Evolutionary conservation across 2,888 invertebrate genomes (phyloP).

Genomic region (Heliconius aoede): DNA sequence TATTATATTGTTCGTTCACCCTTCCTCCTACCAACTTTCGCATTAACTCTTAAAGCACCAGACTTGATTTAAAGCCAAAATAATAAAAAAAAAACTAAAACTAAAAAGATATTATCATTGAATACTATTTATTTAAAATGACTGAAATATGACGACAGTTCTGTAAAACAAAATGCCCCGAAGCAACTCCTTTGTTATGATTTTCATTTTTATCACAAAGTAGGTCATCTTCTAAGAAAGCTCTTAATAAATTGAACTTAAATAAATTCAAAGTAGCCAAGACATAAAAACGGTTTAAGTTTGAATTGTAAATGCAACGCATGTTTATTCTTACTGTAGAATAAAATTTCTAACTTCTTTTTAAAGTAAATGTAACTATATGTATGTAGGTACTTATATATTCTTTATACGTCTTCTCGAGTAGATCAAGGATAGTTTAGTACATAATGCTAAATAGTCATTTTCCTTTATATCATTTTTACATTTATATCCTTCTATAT

Average conservation of each 20-base stretch:
- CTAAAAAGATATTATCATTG: constrained; percentile 12
- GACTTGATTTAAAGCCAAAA: not conserved
- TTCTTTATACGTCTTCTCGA: not conserved
- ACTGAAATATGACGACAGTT: constrained; percentile 10
- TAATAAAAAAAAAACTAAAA: not conserved
- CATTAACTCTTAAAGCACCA: not conserved
- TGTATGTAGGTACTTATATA: not conserved
- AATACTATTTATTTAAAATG: constrained; percentile 15
- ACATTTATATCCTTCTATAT: too few species aligned
- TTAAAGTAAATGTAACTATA: not conserved
- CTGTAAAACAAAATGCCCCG: constrained; percentile 20
- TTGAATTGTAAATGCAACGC: constrained; percentile 14
- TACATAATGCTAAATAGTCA: too few species aligned
- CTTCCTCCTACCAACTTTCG: not conserved
- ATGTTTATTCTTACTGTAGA: constrained; percentile 1
- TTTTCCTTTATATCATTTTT: too few species aligned
- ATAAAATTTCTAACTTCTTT: constrained; percentile 3
- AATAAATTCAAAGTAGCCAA: constrained; percentile 28
- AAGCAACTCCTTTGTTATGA: constrained; percentile 20
- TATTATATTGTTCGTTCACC: too few species aligned
- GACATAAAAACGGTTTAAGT: constrained; percentile 17
- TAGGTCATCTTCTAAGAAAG: constrained; percentile 26
- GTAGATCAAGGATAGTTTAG: not conserved
- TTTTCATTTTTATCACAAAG: constrained; percentile 25
- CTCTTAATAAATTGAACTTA: constrained; percentile 28